phyloP scores from a whole-genome alignment of 2,888 invertebrate species.

The Ecdyonurus torrentis region DNA sequence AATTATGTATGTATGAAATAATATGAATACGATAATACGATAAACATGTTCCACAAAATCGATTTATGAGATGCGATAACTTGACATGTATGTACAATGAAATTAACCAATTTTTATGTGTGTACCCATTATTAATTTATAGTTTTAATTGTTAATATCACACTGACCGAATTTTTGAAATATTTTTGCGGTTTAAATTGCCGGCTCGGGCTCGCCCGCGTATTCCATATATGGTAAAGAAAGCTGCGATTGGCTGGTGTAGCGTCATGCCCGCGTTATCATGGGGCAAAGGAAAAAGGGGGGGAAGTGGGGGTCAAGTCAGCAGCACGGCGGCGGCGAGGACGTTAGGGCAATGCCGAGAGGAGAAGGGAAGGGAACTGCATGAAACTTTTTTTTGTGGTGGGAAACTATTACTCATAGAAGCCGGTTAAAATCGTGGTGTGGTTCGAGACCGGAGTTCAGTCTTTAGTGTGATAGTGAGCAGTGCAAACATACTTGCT shows the following conservation, averaged over 20 bases:
- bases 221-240: slow-evolving; percentile 67
- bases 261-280: slow-evolving; percentile 20
- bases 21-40: too few species aligned
- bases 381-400: slow-evolving; percentile 8
- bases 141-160: not conserved
- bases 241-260: slow-evolving; percentile 41
- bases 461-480: not conserved
- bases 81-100: too few species aligned
- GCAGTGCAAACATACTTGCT: not conserved
- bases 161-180: slow-evolving; percentile 3
- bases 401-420: slow-evolving; percentile 12
- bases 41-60: too few species aligned
- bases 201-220: slow-evolving; percentile 8
- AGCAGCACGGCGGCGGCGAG: not conserved
- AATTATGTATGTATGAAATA: too few species aligned
- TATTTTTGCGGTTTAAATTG: slow-evolving; percentile 5
- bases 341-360: slow-evolving; percentile 14
- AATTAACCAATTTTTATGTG: too few species aligned
- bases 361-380: slow-evolving; percentile 33
- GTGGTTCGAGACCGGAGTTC: not conserved
- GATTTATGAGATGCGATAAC: too few species aligned
- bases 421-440: not conserved
- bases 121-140: not conserved
- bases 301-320: slow-evolving; percentile 23
- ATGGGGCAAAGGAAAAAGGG: slow-evolving; percentile 31